A percentile compares a stretch with the other conserved stretches of the same genome.
Conservation (phyloP, 2,113 vertebrate species). For the Dasyprocta punctata region DNA sequence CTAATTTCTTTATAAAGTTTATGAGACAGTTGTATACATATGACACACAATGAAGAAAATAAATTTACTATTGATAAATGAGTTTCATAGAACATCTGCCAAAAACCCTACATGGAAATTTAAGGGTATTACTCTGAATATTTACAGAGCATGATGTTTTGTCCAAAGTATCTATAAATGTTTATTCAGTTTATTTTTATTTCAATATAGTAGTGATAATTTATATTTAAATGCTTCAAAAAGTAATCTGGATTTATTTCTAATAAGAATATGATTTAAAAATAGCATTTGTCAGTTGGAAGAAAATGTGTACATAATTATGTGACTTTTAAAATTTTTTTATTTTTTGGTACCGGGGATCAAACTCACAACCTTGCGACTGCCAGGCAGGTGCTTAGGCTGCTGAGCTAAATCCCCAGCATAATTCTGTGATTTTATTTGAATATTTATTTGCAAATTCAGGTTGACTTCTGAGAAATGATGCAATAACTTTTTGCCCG, state of each 20-base stretch:
- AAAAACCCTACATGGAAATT: constrained; percentile 65
- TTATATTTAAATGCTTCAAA: constrained; percentile 3
- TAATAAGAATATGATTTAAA: constrained; percentile 39
- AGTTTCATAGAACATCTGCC: constrained; percentile 77
- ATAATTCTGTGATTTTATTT: neutral
- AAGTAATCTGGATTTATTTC: constrained; percentile 66
- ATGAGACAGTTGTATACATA: constrained; percentile 22
- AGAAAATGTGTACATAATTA: neutral
- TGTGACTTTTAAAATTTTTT: no score
- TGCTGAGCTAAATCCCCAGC: no score
- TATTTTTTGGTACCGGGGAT: no score
- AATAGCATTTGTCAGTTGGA: constrained; percentile 72
- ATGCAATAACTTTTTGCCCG: neutral
- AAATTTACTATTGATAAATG: constrained; percentile 70
- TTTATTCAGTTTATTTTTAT: constrained; percentile 78
- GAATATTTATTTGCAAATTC: neutral
- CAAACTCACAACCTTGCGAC: no score
- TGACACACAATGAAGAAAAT: constrained; percentile 70
- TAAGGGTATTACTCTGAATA: constrained; percentile 46
- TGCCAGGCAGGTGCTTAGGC: no score
- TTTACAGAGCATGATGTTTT: constrained; percentile 77
- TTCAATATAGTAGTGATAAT: neutral
- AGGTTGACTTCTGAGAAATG: neutral
- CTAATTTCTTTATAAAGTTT: neutral
- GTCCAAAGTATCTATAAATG: constrained; percentile 18